Evolutionary conservation across 2,888 invertebrate species (phyloP), one percentile per base, ranked within the genome.

Genomic region (Macaria liturata): DNA sequence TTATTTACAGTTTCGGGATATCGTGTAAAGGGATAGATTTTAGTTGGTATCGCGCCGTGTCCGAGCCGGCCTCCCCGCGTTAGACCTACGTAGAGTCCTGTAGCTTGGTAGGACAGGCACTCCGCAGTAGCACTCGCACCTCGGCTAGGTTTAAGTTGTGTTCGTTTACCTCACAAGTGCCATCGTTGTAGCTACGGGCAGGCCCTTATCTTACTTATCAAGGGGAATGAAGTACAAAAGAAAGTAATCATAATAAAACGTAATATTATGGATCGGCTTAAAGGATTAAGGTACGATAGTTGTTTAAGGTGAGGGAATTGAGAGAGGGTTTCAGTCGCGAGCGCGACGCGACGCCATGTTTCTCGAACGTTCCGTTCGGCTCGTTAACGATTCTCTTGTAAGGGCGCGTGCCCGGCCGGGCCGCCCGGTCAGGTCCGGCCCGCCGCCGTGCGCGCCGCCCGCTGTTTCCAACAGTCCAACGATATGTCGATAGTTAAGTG

Each of bases 121-220:
- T 37, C 51, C 48, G 39, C 48, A 47, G 49, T 5, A 44, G 47
- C 49, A 54, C 31, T 32, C 4, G 84, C 86, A 77, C 8, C 74
- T 68, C 67, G 69, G 61, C 66, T 83, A 84, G 81, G 75, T 79
- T 71, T 83, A 81, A 84, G 82, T 84, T 79, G 78, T 73, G 79
- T 80, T 81, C 75, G 84, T 82, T 86, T 86, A 86, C 88, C 87
- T 88, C 88, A 84, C 76, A 78, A 84, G 89, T 86, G 89, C 88
- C 89, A 87, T 87, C 80, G 75, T 70, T 65, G 69, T 70, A 71
- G 60, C 60, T 43, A 54, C 49, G 57, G 52, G 59, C 57, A 45
- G 65, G 75, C 76, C 79, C 75, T 76, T 58, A 68, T 75, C 20
- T 76, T 76, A 76, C 76, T 76, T 74, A 78, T 79, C 78, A 71